Base-by-base conservation (phyloP, 2,113 vertebrate species). In the Chinchilla lanigera region DNA sequence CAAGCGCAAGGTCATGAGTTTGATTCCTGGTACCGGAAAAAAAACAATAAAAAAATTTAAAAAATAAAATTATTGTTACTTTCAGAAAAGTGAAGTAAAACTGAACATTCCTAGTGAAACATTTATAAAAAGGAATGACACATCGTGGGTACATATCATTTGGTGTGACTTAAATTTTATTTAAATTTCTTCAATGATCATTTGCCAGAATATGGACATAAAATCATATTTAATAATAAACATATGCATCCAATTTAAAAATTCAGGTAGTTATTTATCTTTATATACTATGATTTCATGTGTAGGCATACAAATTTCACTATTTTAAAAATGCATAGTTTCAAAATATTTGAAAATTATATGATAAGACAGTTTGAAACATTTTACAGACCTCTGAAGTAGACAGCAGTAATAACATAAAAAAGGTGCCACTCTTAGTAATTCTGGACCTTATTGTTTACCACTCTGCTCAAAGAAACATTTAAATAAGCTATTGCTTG, bases 111-210 rank as follows among this genome's bases (percentile, higher is more conserved):
- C 16, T 50, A 94, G 35, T n/a, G 78, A n/a, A n/a, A 6, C 38
- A 71, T 6, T 1, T 1, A 47, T 75, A 20, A 56, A 5, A 16
- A 95, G 11, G 38, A 50, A 10, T 38, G 6, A 95, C 73, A 77
- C 30, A 4, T 93, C 8, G 4, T 65, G 63, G 30, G 35, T 67
- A 41, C 35, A 38, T 13, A 52, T 47, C 35, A 75, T 61, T 84
- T 58, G 2, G 33, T 38, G 9, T 92, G 5, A 91, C 69, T 73
- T 93, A 85, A 85, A 19, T 61, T 94, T 87, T 81, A 90, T 95
- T 93, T 85, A 60, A 50, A 89, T 28, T 89, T 91, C 6, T 86
- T 5, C 35, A 67, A 56, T 81, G 33, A 87, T 9, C 85, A 52
- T 61, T 89, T 44, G 52, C 3, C 77, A 73, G 5, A 77, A 89